Percentiles rank a stretch among this genome's conserved stretches.
These are phyloP conservation scores for Mizuhopecten yessoensis DNA, from an alignment of 1,140 invertebrate genomes.

Conservation along the genomic window DNA sequence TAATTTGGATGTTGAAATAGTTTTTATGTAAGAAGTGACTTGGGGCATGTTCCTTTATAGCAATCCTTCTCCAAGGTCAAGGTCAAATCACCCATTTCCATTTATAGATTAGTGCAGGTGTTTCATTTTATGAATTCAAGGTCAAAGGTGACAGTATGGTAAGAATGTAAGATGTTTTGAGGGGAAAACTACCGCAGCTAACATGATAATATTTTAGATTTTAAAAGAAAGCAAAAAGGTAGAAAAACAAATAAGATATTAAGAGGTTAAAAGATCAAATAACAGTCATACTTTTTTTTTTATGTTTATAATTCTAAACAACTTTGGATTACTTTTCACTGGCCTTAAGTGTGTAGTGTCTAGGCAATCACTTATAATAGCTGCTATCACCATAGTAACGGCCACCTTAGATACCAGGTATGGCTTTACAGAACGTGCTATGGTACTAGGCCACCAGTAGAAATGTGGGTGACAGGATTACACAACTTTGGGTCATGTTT, in stretches of 20 bases:
- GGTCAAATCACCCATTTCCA: background rate
- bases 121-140: background rate
- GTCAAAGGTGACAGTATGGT: background rate
- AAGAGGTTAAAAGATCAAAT: background rate
- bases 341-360: background rate
- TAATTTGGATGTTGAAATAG: background rate
- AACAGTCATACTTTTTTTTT: background rate
- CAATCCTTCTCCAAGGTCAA: background rate
- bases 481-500: background rate
- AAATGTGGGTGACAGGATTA: background rate
- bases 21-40: no score
- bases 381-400: background rate
- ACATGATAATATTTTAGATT: background rate
- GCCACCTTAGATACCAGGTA: background rate
- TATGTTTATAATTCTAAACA: no score
- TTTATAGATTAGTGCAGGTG: background rate
- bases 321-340: background rate
- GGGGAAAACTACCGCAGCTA: no score
- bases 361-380: slow-evolving; percentile 17
- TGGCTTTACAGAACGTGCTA: background rate
- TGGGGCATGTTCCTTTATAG: background rate
- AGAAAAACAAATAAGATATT: background rate
- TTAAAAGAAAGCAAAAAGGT: background rate
- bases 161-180: background rate
- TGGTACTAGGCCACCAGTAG: background rate